Conservation (phyloP, 2,797 vertebrate species). For the Aselliscus stoliczkanus region DNA sequence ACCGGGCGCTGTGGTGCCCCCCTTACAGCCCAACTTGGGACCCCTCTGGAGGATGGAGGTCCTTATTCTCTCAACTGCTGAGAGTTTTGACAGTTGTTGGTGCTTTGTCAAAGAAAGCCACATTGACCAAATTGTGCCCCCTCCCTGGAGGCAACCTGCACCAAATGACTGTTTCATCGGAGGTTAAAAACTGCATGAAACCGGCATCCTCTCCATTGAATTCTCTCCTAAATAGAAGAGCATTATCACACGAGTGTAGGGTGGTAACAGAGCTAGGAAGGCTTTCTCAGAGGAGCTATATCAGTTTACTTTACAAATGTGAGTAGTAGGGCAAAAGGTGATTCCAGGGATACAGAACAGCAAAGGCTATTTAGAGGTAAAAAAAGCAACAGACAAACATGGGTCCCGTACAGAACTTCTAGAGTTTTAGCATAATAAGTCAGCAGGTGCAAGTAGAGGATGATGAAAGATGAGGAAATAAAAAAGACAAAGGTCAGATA, state of each 20-base stretch:
- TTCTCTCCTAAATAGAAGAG: background rate
- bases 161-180: background rate
- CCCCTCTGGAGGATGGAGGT: fast-evolving
- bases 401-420: background rate
- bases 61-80: background rate
- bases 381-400: background rate
- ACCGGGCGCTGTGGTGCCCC: background rate
- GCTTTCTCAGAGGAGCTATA: background rate
- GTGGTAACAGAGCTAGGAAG: background rate
- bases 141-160: too few relatives aligned
- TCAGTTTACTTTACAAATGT: background rate
- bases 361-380: background rate
- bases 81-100: background rate
- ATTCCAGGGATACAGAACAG: background rate
- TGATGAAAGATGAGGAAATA: background rate
- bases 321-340: background rate
- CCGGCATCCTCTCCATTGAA: background rate
- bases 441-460: background rate
- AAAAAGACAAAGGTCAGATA: background rate
- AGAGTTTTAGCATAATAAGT: background rate
- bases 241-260: background rate
- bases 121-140: background rate
- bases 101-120: background rate
- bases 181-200: background rate
- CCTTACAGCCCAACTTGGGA: too few relatives aligned